A percentile compares a stretch with the other conserved stretches of the same genome.
These are phyloP conservation scores for Scarus forsteni DNA, from an alignment of 2,797 vertebrate genomes.

Conservation along the genomic window DNA sequence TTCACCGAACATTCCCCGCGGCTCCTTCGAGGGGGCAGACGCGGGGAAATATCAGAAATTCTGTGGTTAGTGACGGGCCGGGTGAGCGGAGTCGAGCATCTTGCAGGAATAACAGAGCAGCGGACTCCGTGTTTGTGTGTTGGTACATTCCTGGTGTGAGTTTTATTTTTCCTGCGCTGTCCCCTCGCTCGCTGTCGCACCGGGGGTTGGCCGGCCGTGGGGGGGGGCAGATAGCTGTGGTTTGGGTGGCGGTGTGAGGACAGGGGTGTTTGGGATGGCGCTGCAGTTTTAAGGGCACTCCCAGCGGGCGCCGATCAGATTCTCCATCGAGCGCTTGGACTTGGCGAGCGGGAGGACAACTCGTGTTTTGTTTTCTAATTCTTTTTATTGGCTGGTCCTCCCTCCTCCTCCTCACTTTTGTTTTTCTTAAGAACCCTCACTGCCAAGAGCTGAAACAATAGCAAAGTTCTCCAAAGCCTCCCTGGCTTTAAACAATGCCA, in stretches of 20 bases:
- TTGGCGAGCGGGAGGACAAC: conserved; percentile 56
- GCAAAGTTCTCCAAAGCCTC: conserved; percentile 80
- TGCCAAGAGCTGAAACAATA: conserved; percentile 85
- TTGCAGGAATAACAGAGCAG: conserved; percentile 77
- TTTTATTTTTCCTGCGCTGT: conserved; percentile 65
- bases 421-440: conserved; percentile 66
- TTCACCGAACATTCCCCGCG: conserved; percentile 65
- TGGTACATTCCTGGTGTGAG: conserved; percentile 78
- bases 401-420: conserved; percentile 26
- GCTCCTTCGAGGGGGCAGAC: conserved; percentile 33
- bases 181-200: conserved; percentile 36
- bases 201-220: conserved; percentile 57
- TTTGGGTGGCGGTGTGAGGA: conserved; percentile 41
- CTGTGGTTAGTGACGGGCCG: conserved; percentile 72
- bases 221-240: conserved; percentile 71
- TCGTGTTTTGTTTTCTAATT: conserved; percentile 77
- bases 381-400: conserved; percentile 40
- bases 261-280: conserved; percentile 34
- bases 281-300: conserved; percentile 47
- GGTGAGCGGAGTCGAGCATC: conserved; percentile 69
- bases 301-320: conserved; percentile 45
- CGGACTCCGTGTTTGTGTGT: conserved; percentile 78
- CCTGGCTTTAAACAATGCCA: conserved; percentile 86
- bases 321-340: conserved; percentile 24
- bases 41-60: conserved; percentile 73